Conservation (phyloP, 1,140 invertebrate species). For the Zaprionus ghesquierei region DNA sequence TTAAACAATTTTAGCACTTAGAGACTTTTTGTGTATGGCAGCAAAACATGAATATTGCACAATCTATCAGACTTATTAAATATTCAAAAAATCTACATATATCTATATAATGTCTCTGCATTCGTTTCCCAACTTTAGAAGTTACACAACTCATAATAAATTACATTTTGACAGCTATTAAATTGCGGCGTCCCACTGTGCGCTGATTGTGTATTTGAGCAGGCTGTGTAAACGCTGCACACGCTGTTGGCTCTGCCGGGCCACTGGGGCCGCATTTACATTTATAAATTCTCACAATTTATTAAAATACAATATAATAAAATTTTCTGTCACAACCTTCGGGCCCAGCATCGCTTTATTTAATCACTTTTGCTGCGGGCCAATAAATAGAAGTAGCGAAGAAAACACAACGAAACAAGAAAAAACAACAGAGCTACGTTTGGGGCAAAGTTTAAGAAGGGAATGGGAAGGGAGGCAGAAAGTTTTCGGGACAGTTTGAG, state of each 20-base stretch:
- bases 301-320: constrained; percentile 52
- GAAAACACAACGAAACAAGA: not conserved
- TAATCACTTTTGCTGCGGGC: constrained; percentile 68
- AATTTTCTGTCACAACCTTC: constrained; percentile 47
- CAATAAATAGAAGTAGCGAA: constrained; percentile 20
- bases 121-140: no score
- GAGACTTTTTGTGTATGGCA: no score
- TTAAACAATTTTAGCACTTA: no score
- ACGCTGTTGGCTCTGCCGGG: constrained; percentile 2
- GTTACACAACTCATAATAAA: not conserved
- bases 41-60: no score
- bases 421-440: not conserved
- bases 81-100: no score
- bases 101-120: no score
- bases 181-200: not conserved
- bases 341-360: constrained; percentile 51
- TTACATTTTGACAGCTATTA: no score
- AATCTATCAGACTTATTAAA: no score
- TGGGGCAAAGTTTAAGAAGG: constrained; percentile 13
- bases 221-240: constrained; percentile 5
- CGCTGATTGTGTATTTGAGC: not conserved
- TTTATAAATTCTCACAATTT: constrained; percentile 72
- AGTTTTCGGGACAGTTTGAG: constrained; percentile 22
- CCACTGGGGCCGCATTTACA: constrained; percentile 54
- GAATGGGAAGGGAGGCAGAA: not conserved